Evolutionary conservation across 2,888 invertebrate genomes (phyloP).

Genomic region (Drosophila buzzatii): DNA sequence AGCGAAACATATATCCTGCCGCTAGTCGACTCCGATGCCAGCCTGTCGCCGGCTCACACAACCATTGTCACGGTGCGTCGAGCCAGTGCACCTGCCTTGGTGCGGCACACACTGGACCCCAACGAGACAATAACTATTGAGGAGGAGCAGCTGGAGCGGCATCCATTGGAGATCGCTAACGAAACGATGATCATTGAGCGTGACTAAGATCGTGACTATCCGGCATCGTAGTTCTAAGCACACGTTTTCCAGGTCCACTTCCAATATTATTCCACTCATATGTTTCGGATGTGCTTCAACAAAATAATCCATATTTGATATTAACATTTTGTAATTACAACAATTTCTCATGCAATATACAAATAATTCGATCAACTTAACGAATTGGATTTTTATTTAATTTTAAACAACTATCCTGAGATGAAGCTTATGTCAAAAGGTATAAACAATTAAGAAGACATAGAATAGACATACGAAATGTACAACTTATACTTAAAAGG

Average conservation of each 20-base stretch:
- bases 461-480: not conserved
- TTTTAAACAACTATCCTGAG: not conserved
- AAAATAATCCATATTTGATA: slow-evolving; percentile 42
- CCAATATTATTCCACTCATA: slow-evolving; percentile 55
- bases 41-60: slow-evolving; percentile 81
- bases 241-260: slow-evolving; percentile 40
- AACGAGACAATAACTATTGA: slow-evolving; percentile 24
- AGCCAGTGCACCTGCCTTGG: slow-evolving; percentile 52
- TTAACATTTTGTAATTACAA: slow-evolving; percentile 45
- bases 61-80: slow-evolving; percentile 76
- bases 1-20: slow-evolving; percentile 63
- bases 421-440: not conserved
- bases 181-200: slow-evolving; percentile 54
- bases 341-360: slow-evolving; percentile 34
- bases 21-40: slow-evolving; percentile 53
- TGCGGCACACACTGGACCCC: slow-evolving; percentile 14
- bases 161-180: slow-evolving; percentile 26
- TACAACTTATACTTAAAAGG: not conserved
- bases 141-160: not conserved
- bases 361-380: slow-evolving; percentile 15
- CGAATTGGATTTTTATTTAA: not conserved
- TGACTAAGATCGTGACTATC: slow-evolving; percentile 46
- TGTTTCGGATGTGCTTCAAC: slow-evolving; percentile 47
- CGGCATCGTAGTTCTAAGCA: slow-evolving; percentile 46
- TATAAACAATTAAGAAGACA: not conserved